Evolutionary conservation across 2,888 invertebrate species (phyloP).

Genomic region (Macrosiphum euphorbiae): DNA sequence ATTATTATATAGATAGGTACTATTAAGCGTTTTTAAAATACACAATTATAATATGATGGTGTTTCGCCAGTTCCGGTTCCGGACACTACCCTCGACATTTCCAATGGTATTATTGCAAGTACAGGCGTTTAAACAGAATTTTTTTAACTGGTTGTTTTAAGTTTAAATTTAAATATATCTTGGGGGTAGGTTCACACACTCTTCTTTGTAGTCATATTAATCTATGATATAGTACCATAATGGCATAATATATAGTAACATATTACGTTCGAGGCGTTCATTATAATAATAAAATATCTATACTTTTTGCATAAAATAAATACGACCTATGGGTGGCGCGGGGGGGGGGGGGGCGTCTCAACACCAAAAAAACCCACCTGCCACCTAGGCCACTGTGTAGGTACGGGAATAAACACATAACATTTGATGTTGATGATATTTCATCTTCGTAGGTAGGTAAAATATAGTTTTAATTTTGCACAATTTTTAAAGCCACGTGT

Average conservation of each 20-base stretch:
- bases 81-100: background rate
- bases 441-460: background rate
- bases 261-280: too few relatives aligned
- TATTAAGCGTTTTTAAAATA: background rate
- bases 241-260: too few relatives aligned
- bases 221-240: too few relatives aligned
- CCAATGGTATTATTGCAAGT: background rate
- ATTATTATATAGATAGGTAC: background rate
- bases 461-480: background rate
- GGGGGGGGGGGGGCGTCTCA: too few relatives aligned
- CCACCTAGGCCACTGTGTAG: background rate
- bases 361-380: too few relatives aligned
- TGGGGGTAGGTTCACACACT: too few relatives aligned
- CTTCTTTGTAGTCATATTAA: too few relatives aligned
- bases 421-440: background rate
- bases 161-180: too few relatives aligned
- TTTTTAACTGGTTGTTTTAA: too few relatives aligned
- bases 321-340: too few relatives aligned
- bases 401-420: background rate
- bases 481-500: background rate
- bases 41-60: background rate
- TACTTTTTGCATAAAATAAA: too few relatives aligned
- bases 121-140: background rate
- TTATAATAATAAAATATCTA: too few relatives aligned
- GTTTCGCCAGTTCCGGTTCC: background rate